Evolutionary conservation across 2,888 invertebrate species (phyloP), one percentile per base, ranked within the genome.

Genomic region (Cremastinae sp.): DNA sequence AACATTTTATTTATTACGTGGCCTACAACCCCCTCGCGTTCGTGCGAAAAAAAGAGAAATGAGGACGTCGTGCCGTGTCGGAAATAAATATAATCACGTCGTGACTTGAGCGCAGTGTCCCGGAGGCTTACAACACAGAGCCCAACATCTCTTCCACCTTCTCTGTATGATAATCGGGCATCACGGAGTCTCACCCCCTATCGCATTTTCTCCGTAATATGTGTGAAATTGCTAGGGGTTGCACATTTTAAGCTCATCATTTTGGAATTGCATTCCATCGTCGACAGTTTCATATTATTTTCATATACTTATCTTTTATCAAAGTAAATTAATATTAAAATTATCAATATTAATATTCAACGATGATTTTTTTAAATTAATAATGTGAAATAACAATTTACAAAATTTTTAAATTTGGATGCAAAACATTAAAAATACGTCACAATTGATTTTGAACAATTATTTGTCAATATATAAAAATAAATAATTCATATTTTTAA

Each of bases 191-290:
- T 74, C 70, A 71, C 59, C 62, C 75, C 69, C 47, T 28, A 28
- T 18, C 71, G 75, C 83, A 85, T 83, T 85, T 81, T 83, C 82
- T 78, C 81, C 81, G 81, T 85, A 83, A 84, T 83, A 81, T 80
- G 82, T 84, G 80, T 80, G 85, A 84, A 85, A 84, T 84, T 84
- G 84, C 83, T 75, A 81, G 79, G 82, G 80, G 59, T 43, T 83
- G 83, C 81, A 84, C 83, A 84, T 85, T 84, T 85, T 22, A 51
- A 83, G 80, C 84, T 81, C 73, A 79, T 78, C 83, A 81, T 84
- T 83, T 83, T 80, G 81, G 82, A 81, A 83, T 85, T 84, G 81
- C 85, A 82, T 85, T 84, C 82, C 80, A 55, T 35, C 35, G 66
- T 45, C 45, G 56, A 20, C 35, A 66, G 35, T 66, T 66, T 66